Evolutionary conservation across 2,888 invertebrate species (phyloP), one percentile per base, ranked within the genome.

Genomic region (Anoncus sp.): DNA sequence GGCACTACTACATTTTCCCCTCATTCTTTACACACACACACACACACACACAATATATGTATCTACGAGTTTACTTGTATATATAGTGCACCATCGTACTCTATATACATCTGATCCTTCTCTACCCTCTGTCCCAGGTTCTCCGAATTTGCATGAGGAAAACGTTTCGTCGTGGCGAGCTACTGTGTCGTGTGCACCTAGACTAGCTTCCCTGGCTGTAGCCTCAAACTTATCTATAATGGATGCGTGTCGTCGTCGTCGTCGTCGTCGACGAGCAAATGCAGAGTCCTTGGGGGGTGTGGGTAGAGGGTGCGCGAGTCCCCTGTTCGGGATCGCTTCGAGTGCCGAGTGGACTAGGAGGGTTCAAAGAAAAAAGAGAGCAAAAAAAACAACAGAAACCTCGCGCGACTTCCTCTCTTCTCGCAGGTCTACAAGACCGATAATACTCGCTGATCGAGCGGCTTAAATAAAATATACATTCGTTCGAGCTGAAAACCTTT

Each of bases 121-220:
- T 75, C 66, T 53, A 62, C 63, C 51, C 57, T 62, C 43, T 18
- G 38, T 45, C 55, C 43, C 53, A 31, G 57, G 63, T 72, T 75
- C 75, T 62, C 78, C 69, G 76, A 82, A 82, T 82, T 82, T 81
- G 77, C 81, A 80, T 79, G 79, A 78, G 74, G 81, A 81, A 77
- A 78, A 72, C 69, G 78, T 74, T 74, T 57, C 47, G 47, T 72
- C 45, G 72, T 43, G 40, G 77, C 53, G 66, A 62, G 70, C 71
- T 38, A 51, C 53, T 38, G 63, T 27, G 59, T 65, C 73, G 43
- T 60, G 20, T 63, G 69, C 40, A 47, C 62, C 35, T 53, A 67
- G 71, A 55, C 51, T 73, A 40, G 51, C 35, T 71, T 73, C 12
- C 47, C 63, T 55, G 65, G 38, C 57, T 65, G 60, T 66, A 60